Evolutionary conservation across 2,113 vertebrate species (phyloP), one percentile per base, ranked within the genome.

Genomic region (Pelecanoides urinatrix): DNA sequence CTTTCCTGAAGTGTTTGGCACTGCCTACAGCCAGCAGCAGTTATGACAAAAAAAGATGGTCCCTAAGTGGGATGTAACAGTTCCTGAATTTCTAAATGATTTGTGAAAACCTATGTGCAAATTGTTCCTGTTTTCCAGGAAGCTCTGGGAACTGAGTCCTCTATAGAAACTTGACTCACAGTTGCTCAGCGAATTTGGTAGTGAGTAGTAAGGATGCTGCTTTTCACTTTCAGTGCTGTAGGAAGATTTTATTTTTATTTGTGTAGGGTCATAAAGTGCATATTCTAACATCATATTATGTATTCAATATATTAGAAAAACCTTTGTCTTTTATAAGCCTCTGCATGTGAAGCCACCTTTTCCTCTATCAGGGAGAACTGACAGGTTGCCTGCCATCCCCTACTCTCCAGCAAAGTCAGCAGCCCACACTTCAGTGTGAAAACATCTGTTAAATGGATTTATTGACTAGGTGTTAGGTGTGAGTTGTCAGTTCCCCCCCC

Each of bases 361-460:
- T 76, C 92, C 81, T 97, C 80, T 65, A 42, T 95, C 66, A 71
- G 71, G 90, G 78, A 91, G 86, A 94, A 94, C 55, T 97, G 98
- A 97, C 93, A 97, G 94, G 96, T 94, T 96, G 92, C 96, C 97
- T 97, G 96, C 97, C 91, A 95, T 95, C 95, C 72, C 88, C 74
- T 93, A 75, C 83, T 88, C 77, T 96, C 59, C 30, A 61, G 92
- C 80, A 80, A 62, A 95, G 71, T 88, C 86, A 96, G 78, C 88
- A 92, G 74, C 78, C 78, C 84, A 82, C 95, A 79, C 62, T 80
- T 96, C 97, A 92, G 95, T 30, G 82, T 94, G 97, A 97, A 97
- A 97, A 98, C 97, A 98, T 98, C 97, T 98, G 98, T 92, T 97
- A 96, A 98, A 97, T 96, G 97, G 92, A 98, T 98, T 98, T 98